Percentiles rank a stretch among this genome's conserved stretches.
Conservation (phyloP, 2,113 vertebrate species). For the Thalassarche chlororhynchos region DNA sequence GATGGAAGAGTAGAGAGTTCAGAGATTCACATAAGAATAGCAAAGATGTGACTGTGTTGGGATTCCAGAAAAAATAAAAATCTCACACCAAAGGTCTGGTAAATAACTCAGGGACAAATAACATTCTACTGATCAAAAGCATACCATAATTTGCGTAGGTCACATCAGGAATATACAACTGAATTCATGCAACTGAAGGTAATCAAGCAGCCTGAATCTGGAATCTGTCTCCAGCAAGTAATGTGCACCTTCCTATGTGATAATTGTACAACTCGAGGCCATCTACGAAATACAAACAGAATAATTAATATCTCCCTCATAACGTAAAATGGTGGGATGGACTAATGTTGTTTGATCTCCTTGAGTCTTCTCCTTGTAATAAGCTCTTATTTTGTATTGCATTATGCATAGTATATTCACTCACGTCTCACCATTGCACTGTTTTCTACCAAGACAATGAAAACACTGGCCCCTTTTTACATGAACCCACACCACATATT, state of each 20-base stretch:
- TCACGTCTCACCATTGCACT: background rate
- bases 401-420: slow-evolving; percentile 47
- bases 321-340: slow-evolving; percentile 30
- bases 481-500: slow-evolving; percentile 47
- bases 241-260: slow-evolving; percentile 31
- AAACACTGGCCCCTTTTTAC: slow-evolving; percentile 13
- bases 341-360: slow-evolving; percentile 55
- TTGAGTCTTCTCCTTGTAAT: slow-evolving; percentile 30
- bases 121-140: background rate
- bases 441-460: slow-evolving; percentile 34
- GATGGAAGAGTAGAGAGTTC: background rate
- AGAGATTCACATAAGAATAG: background rate
- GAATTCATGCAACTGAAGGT: background rate
- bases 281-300: slow-evolving; percentile 37
- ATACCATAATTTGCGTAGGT: background rate
- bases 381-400: slow-evolving; percentile 50
- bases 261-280: slow-evolving; percentile 21
- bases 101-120: background rate
- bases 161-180: background rate
- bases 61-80: background rate
- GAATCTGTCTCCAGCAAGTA: background rate
- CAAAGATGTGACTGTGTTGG: background rate
- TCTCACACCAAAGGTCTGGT: background rate
- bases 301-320: slow-evolving; percentile 45
- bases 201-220: background rate